Evolutionary conservation across 2,888 invertebrate species (phyloP), one percentile per base, ranked within the genome.

Genomic region (Mermis nigrescens): DNA sequence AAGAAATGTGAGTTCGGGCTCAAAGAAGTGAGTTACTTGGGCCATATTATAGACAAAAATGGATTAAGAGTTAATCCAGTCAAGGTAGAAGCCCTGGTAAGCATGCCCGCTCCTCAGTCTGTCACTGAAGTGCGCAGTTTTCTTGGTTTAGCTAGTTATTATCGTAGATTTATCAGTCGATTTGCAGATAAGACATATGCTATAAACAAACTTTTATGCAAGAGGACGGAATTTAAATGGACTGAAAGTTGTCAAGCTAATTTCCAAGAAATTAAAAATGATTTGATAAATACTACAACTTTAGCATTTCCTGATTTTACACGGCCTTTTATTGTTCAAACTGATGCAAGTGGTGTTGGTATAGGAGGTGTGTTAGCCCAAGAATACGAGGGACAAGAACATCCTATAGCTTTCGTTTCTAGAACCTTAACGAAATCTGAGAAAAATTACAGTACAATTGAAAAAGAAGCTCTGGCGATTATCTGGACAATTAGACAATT

Each of bases 131-230:
- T 63, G n/a, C 27, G 55, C 26, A 22, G 51, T 1, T 70, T 72
- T 46, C 24, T 73, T 1, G 71, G 70, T 2, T 45, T 69, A 27
- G 64, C 63, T 3, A 64, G 65, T 0, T 74, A 68, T 68, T 74
- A 70, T 60, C 28, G 69, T 4, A 59, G 66, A 53, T 68, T 68
- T 27, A 19, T 62, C n/a, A n/a, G n/a, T 12, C 28, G 26, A n/a
- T 55, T 55, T 26, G 55, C 55, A 15, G 7, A 28, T 7, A 55
- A 28, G 7, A 29, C 31, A 7, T 15, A 19, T 27, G 28, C 55
- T 12, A 19, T 38, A n/a, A 32, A 46, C 2, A 3, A 7, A 56
- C 3, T 46, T 3, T 28, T 38, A 19, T 45, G 12, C 3, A 56
- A 56, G 27, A 22, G 45, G 4, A 19, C 19, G 3, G 4, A 45